Evolutionary conservation across 2,113 vertebrate genomes (phyloP).

Genomic region (Melanocharis versteri): DNA sequence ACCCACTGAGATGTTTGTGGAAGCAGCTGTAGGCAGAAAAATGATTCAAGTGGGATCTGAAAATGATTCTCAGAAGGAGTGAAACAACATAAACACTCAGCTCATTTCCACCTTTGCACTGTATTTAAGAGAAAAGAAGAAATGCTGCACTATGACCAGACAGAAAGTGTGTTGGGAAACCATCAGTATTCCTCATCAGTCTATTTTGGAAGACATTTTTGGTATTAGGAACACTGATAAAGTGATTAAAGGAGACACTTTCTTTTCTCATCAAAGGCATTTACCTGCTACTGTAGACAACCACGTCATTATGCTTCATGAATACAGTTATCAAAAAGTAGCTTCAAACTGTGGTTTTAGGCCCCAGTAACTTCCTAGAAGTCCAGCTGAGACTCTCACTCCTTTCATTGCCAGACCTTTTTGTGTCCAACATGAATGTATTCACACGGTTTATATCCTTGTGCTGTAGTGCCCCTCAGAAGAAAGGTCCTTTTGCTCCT

Average conservation of each 20-base stretch:
- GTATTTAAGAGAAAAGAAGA: neutral
- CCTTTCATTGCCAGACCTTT: neutral
- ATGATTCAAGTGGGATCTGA: neutral
- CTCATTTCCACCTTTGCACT: neutral
- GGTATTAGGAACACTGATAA: neutral
- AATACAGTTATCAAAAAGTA: neutral
- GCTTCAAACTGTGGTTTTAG: neutral
- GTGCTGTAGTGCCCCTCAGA: neutral
- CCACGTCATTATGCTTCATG: neutral
- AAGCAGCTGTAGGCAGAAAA: constrained; percentile 18
- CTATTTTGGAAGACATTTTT: neutral
- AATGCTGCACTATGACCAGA: neutral
- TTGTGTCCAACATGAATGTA: neutral
- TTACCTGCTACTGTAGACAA: neutral
- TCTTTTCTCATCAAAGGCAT: neutral
- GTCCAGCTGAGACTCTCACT: neutral
- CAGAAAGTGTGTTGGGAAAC: neutral
- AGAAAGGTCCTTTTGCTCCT: neutral
- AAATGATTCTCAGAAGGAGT: neutral
- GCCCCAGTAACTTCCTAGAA: neutral
- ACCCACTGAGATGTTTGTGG: neutral
- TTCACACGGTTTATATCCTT: neutral
- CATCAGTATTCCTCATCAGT: neutral
- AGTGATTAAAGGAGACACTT: neutral
- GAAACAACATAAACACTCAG: neutral